Conservation (phyloP, 1,140 invertebrate genomes). For the Drosophila takahashii region DNA sequence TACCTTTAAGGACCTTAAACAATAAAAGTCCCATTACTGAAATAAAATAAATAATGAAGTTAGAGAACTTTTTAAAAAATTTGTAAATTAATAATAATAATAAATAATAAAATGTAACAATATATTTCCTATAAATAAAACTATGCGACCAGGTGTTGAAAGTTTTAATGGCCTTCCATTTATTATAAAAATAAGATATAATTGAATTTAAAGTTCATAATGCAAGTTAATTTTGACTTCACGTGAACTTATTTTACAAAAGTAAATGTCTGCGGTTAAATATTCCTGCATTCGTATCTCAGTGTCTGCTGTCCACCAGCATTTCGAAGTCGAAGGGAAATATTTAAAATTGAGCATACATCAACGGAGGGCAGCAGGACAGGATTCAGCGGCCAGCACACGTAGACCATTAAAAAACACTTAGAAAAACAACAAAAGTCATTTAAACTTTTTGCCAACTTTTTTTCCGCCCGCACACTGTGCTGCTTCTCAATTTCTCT, state of each 20-base stretch:
- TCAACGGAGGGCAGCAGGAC: conserved; percentile 43
- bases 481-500: conserved; percentile 27
- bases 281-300: conserved; percentile 4
- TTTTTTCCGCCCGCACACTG: conserved; percentile 41
- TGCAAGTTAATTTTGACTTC: not conserved
- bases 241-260: not conserved
- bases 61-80: too few relatives aligned
- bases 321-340: conserved; percentile 33
- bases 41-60: too few relatives aligned
- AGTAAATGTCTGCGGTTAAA: not conserved
- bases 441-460: conserved; percentile 82
- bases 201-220: not conserved
- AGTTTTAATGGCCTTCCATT: too few relatives aligned
- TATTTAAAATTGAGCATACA: conserved; percentile 54
- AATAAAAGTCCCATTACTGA: too few relatives aligned
- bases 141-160: too few relatives aligned
- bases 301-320: conserved; percentile 9
- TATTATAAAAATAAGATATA: not conserved
- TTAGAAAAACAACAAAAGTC: conserved; percentile 83
- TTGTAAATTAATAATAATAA: too few relatives aligned
- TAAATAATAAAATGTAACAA: too few relatives aligned
- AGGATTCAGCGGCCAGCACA: conserved; percentile 59
- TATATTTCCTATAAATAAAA: too few relatives aligned
- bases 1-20: too few relatives aligned
- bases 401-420: conserved; percentile 83